These are phyloP conservation scores for Stenchaetothrips biformis DNA, from an alignment of 2,888 invertebrate genomes.

Conservation along the genomic window DNA sequence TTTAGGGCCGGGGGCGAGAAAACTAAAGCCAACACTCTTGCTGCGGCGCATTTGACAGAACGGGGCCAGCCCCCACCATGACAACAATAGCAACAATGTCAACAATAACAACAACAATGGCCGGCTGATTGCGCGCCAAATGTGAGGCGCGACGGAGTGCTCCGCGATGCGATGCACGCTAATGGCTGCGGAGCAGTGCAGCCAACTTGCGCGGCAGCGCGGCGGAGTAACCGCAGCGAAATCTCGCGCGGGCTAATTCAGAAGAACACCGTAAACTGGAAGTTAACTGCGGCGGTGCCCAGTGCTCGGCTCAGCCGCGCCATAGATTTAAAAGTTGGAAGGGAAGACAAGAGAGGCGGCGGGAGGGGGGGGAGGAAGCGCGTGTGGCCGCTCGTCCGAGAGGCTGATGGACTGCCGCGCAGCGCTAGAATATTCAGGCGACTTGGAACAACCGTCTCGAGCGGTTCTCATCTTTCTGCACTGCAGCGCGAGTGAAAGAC, in stretches of 20 bases:
- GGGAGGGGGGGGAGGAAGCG: background rate
- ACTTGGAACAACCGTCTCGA: background rate
- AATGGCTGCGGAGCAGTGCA: too few species aligned
- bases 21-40: too few species aligned
- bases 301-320: conserved; percentile 1
- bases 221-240: background rate
- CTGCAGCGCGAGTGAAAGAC: too few species aligned
- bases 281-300: conserved; percentile 2
- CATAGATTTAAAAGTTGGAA: conserved; percentile 1
- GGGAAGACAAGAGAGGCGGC: background rate
- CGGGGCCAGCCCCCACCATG: background rate
- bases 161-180: background rate
- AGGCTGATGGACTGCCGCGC: background rate
- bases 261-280: conserved; percentile 1
- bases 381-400: background rate
- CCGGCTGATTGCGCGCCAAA: too few species aligned
- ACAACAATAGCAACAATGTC: too few species aligned
- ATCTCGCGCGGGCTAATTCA: background rate
- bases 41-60: too few species aligned
- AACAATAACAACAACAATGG: too few species aligned
- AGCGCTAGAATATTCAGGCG: background rate
- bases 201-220: background rate
- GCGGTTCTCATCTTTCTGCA: too few species aligned
- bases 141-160: background rate
- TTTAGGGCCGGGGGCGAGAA: background rate